Base-by-base conservation (phyloP, 2,888 invertebrate species). In the Heliconius erato region DNA sequence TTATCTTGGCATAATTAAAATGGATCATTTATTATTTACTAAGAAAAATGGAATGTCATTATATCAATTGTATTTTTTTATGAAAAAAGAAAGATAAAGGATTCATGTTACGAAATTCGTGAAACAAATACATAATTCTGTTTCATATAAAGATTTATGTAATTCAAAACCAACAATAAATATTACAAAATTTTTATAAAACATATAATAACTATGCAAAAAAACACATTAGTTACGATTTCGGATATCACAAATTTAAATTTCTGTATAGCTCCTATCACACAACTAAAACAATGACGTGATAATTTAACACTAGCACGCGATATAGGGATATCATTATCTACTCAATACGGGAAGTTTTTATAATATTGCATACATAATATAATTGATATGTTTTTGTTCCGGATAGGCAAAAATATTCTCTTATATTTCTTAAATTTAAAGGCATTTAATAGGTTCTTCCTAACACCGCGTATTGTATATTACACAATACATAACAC, bases 1-100 rank as follows among this genome's bases (percentile, higher is more conserved):
- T 71, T 44, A 26, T 71, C 71, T 71, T 19, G 26, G 16, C 26
- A 72, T 26, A 49, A 72, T 72, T 49, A 72, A 49, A 72, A 72
- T 49, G 44, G 26, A 72, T 72, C 16, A 16, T 7, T 11, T 26
- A 7, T 26, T 2, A 16, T 44, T 72, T 72, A 14, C 26, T 28
- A 12, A 67, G 11, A 67, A 26, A 63, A 63, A n/a, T n/a, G 63
- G n/a, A 63, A 63, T 59, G 9, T 59, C 23, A 23, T 11, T 59
- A n/a, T 59, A 59, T 59, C 59, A n/a, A 59, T 59, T 59, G 19
- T 23, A 59, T 3, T n/a, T 23, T 23, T 11, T 59, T 3, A n/a
- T 59, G 9, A 59, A 59, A 54, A 54, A 54, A 54, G 19, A 2
- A 54, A 54, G 6, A 54, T 54, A 54, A 54, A 54, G 3, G n/a